Percentiles rank a stretch among this genome's conserved stretches.
Conservation (phyloP, 1,140 invertebrate species). For the Palaemon carinicauda region DNA sequence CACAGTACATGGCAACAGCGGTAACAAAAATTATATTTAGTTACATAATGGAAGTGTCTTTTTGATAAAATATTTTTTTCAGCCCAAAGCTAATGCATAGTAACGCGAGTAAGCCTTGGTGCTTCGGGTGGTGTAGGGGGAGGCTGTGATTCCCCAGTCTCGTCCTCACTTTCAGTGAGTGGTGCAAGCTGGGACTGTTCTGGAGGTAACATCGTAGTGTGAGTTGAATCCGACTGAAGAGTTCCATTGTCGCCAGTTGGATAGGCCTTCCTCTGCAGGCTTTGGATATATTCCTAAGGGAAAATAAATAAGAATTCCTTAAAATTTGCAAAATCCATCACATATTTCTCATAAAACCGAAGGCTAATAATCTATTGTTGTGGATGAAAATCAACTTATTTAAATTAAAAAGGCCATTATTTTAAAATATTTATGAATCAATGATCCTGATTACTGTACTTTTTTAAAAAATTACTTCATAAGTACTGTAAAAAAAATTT, state of each 20-base stretch:
- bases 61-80: too few species aligned
- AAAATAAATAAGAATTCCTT: not conserved
- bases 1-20: too few species aligned
- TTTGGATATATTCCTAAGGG: conserved; percentile 80
- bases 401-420: not conserved
- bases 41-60: too few species aligned
- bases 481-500: not conserved
- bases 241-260: conserved; percentile 77
- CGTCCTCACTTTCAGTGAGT: conserved; percentile 67
- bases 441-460: too few species aligned
- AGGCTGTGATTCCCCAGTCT: conserved; percentile 56
- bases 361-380: too few species aligned
- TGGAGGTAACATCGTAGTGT: conserved; percentile 73
- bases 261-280: conserved; percentile 76
- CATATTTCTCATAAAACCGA: too few species aligned
- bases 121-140: conserved; percentile 39
- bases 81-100: conserved; percentile 33
- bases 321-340: not conserved
- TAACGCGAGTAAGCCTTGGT: conserved; percentile 35
- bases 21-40: too few species aligned
- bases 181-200: conserved; percentile 66
- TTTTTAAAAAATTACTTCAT: not conserved
- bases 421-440: too few species aligned
- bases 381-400: not conserved
- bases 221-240: conserved; percentile 77